These are phyloP conservation scores for Axis porcinus DNA, from an alignment of 2,113 vertebrate genomes.

Conservation along the genomic window DNA sequence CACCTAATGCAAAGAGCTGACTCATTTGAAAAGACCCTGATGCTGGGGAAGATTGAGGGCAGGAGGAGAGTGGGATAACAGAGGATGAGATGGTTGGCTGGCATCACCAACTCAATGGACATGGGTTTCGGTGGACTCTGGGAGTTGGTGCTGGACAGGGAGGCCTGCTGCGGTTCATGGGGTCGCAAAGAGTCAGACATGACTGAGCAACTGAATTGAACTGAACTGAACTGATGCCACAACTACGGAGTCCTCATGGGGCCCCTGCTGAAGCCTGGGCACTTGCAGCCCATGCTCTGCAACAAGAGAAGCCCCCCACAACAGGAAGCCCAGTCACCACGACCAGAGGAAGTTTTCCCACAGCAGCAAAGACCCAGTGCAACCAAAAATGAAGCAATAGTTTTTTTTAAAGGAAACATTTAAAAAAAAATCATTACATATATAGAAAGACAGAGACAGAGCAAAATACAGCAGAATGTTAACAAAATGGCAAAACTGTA, in stretches of 20 bases:
- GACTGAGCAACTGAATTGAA: too few species aligned
- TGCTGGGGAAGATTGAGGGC: too few species aligned
- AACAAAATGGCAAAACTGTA: not conserved
- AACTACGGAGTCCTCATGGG: rapidly evolving
- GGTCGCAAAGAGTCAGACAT: too few species aligned
- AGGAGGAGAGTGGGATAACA: too few species aligned
- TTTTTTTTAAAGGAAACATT: not conserved
- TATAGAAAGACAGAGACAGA: not conserved
- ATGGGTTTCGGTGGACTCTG: too few species aligned
- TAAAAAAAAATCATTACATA: not conserved
- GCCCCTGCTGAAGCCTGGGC: not conserved
- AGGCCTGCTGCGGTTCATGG: too few species aligned
- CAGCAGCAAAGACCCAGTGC: not conserved
- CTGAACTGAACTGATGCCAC: not conserved
- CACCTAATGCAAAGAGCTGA: rapidly evolving
- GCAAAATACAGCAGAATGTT: not conserved
- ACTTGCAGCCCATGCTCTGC: not conserved
- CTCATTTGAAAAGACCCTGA: too few species aligned
- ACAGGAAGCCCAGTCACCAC: not conserved
- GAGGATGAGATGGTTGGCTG: too few species aligned
- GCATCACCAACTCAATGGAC: too few species aligned
- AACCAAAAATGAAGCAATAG: not conserved
- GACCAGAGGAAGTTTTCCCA: not conserved
- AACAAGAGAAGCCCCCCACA: not conserved
- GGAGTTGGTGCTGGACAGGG: too few species aligned